These are phyloP conservation scores for Podargus strigoides DNA, from an alignment of 2,797 vertebrate species.

Conservation along the genomic window DNA sequence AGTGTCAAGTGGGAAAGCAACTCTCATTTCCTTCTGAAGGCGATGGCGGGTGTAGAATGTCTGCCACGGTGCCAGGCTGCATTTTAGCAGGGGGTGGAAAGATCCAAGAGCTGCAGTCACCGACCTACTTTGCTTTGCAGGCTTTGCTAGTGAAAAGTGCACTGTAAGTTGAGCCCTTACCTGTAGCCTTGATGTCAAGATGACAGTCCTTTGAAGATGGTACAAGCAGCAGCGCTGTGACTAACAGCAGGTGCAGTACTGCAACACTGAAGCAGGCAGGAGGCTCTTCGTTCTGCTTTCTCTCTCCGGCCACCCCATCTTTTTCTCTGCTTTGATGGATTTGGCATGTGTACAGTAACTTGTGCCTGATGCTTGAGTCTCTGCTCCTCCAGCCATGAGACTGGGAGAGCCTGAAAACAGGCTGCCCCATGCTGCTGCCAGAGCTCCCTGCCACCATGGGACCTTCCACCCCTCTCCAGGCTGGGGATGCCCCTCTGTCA, in stretches of 20 bases:
- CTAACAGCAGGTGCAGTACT: background rate
- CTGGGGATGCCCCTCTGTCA: background rate
- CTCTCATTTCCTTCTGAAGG: slow-evolving; percentile 7
- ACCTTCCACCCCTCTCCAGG: background rate
- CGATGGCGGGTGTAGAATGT: background rate
- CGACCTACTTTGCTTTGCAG: background rate
- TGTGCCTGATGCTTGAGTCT: background rate
- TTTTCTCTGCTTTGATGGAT: background rate
- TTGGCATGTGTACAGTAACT: fast-evolving
- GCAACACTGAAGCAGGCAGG: background rate
- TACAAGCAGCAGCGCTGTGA: background rate
- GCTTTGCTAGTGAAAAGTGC: background rate
- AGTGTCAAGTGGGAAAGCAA: slow-evolving; percentile 7
- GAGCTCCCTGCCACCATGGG: background rate
- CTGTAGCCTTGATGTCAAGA: background rate
- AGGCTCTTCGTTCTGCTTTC: background rate
- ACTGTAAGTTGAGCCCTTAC: background rate
- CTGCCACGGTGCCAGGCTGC: background rate
- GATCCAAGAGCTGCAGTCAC: background rate
- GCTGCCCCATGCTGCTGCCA: background rate
- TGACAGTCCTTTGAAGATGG: background rate
- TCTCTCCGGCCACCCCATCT: background rate
- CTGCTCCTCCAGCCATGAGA: background rate
- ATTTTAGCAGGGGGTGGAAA: background rate
- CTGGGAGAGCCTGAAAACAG: background rate